Evolutionary conservation across 2,797 vertebrate species (phyloP).

Genomic region (Heterohyrax brucei): DNA sequence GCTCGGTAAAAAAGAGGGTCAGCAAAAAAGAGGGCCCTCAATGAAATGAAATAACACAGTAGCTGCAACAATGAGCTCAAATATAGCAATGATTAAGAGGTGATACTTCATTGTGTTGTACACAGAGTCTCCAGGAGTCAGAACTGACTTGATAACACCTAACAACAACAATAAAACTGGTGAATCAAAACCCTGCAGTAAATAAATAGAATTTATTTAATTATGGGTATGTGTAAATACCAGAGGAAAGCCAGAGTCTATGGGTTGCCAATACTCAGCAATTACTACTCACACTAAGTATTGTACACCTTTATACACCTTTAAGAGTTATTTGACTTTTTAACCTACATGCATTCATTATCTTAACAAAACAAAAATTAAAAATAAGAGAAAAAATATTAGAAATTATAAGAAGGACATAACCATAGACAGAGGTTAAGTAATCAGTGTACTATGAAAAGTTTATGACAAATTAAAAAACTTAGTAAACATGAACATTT

Average conservation of each 20-base stretch:
- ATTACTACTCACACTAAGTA: neutral
- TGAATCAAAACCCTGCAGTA: neutral
- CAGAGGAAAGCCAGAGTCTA: no score
- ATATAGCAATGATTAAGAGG: no score
- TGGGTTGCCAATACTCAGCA: neutral
- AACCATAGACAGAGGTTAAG: neutral
- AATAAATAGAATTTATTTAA: no score
- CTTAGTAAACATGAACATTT: neutral
- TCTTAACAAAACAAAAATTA: neutral
- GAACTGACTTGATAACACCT: no score
- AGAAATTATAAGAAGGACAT: neutral
- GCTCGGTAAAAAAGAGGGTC: no score
- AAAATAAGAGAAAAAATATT: constrained; percentile 3
- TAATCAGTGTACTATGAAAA: neutral
- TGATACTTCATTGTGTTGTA: no score
- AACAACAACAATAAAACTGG: no score
- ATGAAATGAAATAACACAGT: no score
- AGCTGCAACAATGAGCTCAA: no score
- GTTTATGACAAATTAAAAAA: neutral
- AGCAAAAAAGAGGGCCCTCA: no score
- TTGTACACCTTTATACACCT: neutral
- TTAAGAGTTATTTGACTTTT: neutral
- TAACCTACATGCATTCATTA: neutral
- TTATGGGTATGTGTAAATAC: no score
- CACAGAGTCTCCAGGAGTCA: no score